Percentiles rank a stretch among this genome's conserved stretches.
phyloP scores from a whole-genome alignment of 2,113 vertebrate genomes.

The Isichthys henryi region DNA sequence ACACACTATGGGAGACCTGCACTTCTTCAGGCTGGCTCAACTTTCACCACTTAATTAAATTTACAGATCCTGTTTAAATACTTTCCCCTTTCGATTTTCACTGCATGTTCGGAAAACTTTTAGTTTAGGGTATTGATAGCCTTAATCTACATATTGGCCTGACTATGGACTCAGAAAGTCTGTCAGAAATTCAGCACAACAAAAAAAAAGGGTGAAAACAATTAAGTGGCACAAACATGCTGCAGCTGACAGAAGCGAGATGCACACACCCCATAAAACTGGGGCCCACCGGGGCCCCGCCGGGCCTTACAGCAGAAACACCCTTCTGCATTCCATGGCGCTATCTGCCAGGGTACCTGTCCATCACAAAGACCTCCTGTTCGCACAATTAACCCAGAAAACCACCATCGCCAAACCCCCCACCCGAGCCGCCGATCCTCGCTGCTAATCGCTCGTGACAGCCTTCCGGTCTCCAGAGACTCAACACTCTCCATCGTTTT shows the following conservation, averaged over 20 bases:
- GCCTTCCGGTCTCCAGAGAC: not conserved
- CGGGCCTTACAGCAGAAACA: not conserved
- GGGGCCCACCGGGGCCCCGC: not conserved
- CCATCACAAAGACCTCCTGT: not conserved
- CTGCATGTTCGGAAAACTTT: not conserved
- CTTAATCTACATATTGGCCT: not conserved
- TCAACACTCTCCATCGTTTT: not conserved
- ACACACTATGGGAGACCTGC: not conserved
- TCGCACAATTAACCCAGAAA: not conserved
- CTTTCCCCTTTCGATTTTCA: not conserved
- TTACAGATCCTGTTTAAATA: not conserved
- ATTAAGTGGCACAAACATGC: not conserved
- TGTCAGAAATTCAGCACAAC: not conserved
- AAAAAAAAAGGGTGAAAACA: not conserved
- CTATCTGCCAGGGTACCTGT: not conserved
- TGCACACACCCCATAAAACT: not conserved
- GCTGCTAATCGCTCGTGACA: not conserved
- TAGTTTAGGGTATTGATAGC: not conserved
- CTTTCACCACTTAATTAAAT: not conserved
- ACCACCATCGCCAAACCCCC: not conserved
- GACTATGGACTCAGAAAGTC: not conserved
- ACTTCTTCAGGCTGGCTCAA: not conserved
- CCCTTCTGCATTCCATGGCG: not conserved
- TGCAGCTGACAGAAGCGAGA: not conserved
- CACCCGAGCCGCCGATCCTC: not conserved